Evolutionary conservation across 2,888 invertebrate species (phyloP), one percentile per base, ranked within the genome.

Genomic region (Blomia tropicalis): DNA sequence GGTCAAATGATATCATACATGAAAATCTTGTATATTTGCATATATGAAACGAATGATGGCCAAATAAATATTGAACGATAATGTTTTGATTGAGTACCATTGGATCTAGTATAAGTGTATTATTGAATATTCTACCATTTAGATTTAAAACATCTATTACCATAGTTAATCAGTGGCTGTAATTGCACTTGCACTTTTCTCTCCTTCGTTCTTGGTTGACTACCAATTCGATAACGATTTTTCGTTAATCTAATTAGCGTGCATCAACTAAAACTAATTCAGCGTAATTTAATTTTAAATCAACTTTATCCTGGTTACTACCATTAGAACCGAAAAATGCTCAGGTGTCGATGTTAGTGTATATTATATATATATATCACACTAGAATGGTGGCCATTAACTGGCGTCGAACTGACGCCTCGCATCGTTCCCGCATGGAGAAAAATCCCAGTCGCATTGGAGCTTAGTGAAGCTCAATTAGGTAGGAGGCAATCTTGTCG

Each of bases 271-370:
- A 11, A 19, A n/a, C 51, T n/a, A 11, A 47, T 11, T 47, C 14
- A n/a, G 7, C 22, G 7, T 47, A 47, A 47, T 47, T 47, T 19
- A n/a, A 47, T 47, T 47, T 47, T 47, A 47, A 47, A 47, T 7
- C 51, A 22, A 47, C 7, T n/a, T 27, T 7, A n/a, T n/a, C n/a
- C n/a, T n/a, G n/a, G n/a, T n/a, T n/a, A n/a, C n/a, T 19, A 27
- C 11, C 22, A n/a, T 14, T 47, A 27, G 7, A 14, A 47, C 7
- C 51, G 7, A 47, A 14, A 7, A 7, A 47, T 47, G 51, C 27
- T 47, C 51, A 47, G 51, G 51, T 47, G 51, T 47, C 51, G n/a
- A n/a, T n/a, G n/a, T n/a, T n/a, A n/a, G 51, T 25, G 51, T 47
- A n/a, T n/a, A 47, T 27, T 47, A n/a, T n/a, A n/a, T n/a, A n/a